A percentile compares a stretch with the other conserved stretches of the same genome.
Evolutionary conservation across 2,113 vertebrate genomes (phyloP).

Genomic region (Atractosteus spatula): DNA sequence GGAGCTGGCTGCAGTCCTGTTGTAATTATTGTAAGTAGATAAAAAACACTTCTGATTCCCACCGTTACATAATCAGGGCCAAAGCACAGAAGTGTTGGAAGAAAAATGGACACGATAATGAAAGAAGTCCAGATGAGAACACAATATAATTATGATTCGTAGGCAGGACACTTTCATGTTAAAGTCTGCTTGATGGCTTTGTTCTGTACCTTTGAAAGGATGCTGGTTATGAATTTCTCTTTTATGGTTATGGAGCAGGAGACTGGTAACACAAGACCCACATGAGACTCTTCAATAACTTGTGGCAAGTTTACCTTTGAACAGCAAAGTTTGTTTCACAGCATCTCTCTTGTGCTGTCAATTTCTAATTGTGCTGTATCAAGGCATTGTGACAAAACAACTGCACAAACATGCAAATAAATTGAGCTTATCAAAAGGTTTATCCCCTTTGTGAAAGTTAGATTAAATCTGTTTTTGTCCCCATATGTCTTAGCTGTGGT

Average conservation of each 20-base stretch:
- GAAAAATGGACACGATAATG: constrained; percentile 14
- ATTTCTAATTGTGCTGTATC: too few species aligned
- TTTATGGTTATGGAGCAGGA: constrained; percentile 7
- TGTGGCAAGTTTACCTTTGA: neutral
- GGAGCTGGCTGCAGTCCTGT: constrained; percentile 27
- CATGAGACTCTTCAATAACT: neutral
- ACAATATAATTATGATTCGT: constrained; percentile 3
- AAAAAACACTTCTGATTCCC: constrained; percentile 26
- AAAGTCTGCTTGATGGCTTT: constrained; percentile 18
- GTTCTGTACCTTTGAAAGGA: constrained; percentile 15
- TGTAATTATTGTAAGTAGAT: constrained; percentile 19
- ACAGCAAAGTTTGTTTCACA: neutral
- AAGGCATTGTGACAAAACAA: too few species aligned
- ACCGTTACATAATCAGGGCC: constrained; percentile 15
- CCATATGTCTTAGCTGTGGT: too few species aligned
- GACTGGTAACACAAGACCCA: neutral
- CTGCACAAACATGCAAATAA: too few species aligned
- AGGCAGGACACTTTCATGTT: constrained; percentile 11
- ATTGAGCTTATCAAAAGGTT: too few species aligned
- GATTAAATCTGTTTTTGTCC: too few species aligned
- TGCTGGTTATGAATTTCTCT: constrained; percentile 3
- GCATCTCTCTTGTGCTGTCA: neutral
- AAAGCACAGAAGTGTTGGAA: constrained; percentile 15
- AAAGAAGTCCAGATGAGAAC: constrained; percentile 21
- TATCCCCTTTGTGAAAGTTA: too few species aligned